Evolutionary conservation across 2,888 invertebrate genomes (phyloP).

Genomic region (Philonicus albiceps): DNA sequence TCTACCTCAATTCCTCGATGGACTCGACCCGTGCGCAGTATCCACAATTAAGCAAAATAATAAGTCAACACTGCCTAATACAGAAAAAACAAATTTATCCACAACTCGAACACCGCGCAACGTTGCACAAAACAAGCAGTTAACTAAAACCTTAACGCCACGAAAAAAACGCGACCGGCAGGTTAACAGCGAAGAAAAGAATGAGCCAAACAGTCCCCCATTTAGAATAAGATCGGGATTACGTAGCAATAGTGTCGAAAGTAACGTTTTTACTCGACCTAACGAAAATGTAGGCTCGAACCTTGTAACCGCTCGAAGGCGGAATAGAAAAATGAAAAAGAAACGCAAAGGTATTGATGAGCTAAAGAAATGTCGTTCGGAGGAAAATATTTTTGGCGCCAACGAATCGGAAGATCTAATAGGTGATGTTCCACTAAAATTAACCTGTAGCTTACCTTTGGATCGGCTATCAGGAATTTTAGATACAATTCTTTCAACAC

Average conservation of each 20-base stretch:
- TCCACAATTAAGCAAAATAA: not conserved
- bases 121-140: not conserved
- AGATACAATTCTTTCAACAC: slow-evolving; percentile 47
- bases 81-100: slow-evolving; percentile 13
- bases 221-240: slow-evolving; percentile 48
- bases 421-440: not conserved
- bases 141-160: slow-evolving; percentile 46
- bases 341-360: slow-evolving; percentile 47
- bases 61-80: slow-evolving; percentile 34
- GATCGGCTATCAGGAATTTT: slow-evolving; percentile 59
- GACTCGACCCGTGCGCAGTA: slow-evolving; percentile 28
- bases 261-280: slow-evolving; percentile 31
- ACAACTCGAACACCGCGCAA: slow-evolving; percentile 40
- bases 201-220: slow-evolving; percentile 30
- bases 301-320: not conserved
- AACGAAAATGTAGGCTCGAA: slow-evolving; percentile 36
- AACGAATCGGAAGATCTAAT: not conserved
- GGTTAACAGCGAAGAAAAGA: slow-evolving; percentile 38
- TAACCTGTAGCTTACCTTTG: slow-evolving; percentile 59
- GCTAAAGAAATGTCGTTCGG: slow-evolving; percentile 32
- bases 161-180: slow-evolving; percentile 47
- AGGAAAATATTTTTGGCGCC: slow-evolving; percentile 36
- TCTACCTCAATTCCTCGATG: slow-evolving; percentile 40
- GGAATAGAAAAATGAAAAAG: slow-evolving; percentile 19
- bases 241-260: slow-evolving; percentile 51